phyloP scores from a whole-genome alignment of 2,113 vertebrate species.

The Lipophrys pholis region DNA sequence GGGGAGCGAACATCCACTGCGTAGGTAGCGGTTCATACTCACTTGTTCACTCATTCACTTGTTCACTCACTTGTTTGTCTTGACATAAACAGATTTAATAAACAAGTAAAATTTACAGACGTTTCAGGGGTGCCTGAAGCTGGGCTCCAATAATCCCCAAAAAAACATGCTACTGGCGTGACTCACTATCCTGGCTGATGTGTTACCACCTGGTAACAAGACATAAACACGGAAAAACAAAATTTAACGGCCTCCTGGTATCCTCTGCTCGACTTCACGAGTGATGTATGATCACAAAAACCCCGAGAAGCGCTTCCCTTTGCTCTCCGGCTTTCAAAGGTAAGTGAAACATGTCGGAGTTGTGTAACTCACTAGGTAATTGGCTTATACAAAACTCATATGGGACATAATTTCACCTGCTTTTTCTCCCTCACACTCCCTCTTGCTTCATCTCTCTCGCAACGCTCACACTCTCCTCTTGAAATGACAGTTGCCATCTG shows the following conservation, averaged over 20 bases:
- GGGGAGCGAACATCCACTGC: slow-evolving; percentile 71
- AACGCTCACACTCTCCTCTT: slow-evolving; percentile 43
- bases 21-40: slow-evolving; percentile 52
- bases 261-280: slow-evolving; percentile 1
- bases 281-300: slow-evolving; percentile 17
- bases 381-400: slow-evolving; percentile 57
- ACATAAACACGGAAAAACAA: neutral
- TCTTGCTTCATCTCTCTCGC: slow-evolving; percentile 25
- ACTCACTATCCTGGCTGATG: slow-evolving; percentile 6
- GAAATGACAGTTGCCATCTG: slow-evolving; percentile 66
- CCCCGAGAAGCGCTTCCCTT: slow-evolving; percentile 12
- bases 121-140: neutral
- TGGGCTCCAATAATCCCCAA: too few relatives aligned
- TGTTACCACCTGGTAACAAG: neutral
- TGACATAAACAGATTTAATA: neutral
- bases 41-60: slow-evolving; percentile 1
- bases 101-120: neutral
- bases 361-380: slow-evolving; percentile 63
- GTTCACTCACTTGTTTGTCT: neutral
- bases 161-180: neutral
- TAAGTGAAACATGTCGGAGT: slow-evolving; percentile 23
- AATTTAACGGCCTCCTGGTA: slow-evolving; percentile 2
- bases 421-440: slow-evolving; percentile 25
- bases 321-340: slow-evolving; percentile 44
- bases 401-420: slow-evolving; percentile 59